Evolutionary conservation across 1,140 invertebrate species (phyloP).

Genomic region (Tetraneura akinire): DNA sequence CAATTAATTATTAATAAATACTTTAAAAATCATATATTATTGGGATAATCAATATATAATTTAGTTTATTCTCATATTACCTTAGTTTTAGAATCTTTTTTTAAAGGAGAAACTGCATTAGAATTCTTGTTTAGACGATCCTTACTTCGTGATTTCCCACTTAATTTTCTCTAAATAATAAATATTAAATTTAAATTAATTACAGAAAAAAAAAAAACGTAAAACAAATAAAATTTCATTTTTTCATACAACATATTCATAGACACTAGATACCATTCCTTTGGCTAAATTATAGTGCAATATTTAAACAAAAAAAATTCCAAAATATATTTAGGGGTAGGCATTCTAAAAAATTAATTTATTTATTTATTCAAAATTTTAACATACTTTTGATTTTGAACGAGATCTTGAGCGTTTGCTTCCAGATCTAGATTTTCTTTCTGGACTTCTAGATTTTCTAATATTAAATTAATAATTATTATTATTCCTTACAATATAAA

Average conservation of each 20-base stretch:
- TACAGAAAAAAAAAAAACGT: no score
- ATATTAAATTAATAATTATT: not conserved
- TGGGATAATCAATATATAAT: not conserved
- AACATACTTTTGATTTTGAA: slow-evolving; percentile 40
- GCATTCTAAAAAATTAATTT: no score
- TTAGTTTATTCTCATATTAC: no score
- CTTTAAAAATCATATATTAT: not conserved
- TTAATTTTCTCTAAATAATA: not conserved
- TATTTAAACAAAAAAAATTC: no score
- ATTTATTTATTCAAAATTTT: no score
- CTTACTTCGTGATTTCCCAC: slow-evolving; percentile 24
- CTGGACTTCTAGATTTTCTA: slow-evolving; percentile 58
- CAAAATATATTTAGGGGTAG: no score
- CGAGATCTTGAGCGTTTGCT: slow-evolving; percentile 36
- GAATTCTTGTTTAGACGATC: slow-evolving; percentile 6
- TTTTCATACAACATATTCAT: no score
- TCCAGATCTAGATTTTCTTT: slow-evolving; percentile 55
- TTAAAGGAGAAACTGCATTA: slow-evolving; percentile 11
- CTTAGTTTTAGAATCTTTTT: slow-evolving; percentile 43
- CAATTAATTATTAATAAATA: not conserved
- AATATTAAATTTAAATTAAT: no score
- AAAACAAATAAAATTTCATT: no score
- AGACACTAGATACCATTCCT: no score
- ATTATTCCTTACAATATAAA: not conserved
- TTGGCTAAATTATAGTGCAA: no score